A percentile compares a stretch with the other conserved stretches of the same genome.
Evolutionary conservation across 2,797 vertebrate genomes (phyloP).

Genomic region (Danio choprae): DNA sequence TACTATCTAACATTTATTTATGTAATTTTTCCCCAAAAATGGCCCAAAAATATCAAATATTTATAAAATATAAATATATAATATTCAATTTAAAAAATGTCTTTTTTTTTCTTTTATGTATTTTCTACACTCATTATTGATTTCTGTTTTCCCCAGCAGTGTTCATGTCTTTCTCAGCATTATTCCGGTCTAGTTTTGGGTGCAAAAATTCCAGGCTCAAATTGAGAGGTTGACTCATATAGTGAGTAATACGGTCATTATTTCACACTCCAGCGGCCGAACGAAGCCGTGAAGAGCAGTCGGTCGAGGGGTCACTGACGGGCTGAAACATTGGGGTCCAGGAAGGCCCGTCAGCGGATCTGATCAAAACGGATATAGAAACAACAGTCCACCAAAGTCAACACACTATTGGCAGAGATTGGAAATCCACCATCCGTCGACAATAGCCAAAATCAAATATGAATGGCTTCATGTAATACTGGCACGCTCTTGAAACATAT

Average conservation of each 20-base stretch:
- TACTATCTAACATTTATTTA: too few relatives aligned
- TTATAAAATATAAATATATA: too few relatives aligned
- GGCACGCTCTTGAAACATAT: constrained; percentile 44
- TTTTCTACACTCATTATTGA: background rate
- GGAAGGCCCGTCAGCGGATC: constrained; percentile 19
- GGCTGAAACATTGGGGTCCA: background rate
- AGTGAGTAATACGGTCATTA: constrained; percentile 6
- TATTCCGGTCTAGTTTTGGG: background rate
- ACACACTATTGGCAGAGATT: constrained; percentile 37
- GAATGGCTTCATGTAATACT: constrained; percentile 54
- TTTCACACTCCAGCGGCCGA: constrained; percentile 16
- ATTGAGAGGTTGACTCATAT: constrained; percentile 32
- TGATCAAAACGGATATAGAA: constrained; percentile 55
- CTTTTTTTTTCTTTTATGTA: too few relatives aligned
- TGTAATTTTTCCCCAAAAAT: too few relatives aligned
- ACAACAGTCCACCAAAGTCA: background rate
- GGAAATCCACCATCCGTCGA: constrained; percentile 43
- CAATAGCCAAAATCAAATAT: constrained; percentile 58
- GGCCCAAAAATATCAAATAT: too few relatives aligned
- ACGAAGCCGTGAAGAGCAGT: background rate
- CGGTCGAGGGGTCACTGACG: background rate
- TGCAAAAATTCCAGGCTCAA: background rate
- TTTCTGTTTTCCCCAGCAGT: too few relatives aligned
- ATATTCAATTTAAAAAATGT: too few relatives aligned
- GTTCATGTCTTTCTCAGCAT: background rate